Percentiles rank a stretch among this genome's conserved stretches.
phyloP scores from a whole-genome alignment of 2,888 invertebrate genomes.

The Tachystola acroxantha region DNA sequence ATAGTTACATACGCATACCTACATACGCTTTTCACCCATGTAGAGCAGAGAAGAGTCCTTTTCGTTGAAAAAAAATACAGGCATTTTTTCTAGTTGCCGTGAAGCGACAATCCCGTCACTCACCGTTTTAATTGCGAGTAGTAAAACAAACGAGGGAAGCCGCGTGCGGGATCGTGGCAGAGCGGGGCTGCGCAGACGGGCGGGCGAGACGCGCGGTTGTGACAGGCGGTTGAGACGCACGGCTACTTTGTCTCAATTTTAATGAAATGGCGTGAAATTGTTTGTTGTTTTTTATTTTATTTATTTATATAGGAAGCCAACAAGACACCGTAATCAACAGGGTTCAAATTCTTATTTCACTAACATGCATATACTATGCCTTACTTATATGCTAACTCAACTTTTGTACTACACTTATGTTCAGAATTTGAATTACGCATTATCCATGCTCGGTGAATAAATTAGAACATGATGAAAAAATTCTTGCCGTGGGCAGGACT shows the following conservation, averaged over 20 bases:
- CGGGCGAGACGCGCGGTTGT: conserved; percentile 15
- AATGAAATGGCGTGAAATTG: conserved; percentile 5
- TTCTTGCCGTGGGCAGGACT: too few relatives aligned
- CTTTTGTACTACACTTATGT: too few relatives aligned
- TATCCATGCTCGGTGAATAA: too few relatives aligned
- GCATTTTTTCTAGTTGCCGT: conserved; percentile 4
- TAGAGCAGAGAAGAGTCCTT: not conserved
- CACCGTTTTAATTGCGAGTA: conserved; percentile 73
- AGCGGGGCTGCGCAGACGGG: conserved; percentile 33
- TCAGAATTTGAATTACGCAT: too few relatives aligned
- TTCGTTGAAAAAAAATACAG: conserved; percentile 1
- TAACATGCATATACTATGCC: too few relatives aligned
- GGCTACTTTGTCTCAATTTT: conserved; percentile 10
- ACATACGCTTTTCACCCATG: not conserved
- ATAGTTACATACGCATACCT: not conserved
- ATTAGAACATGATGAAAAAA: too few relatives aligned
- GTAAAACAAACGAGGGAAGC: conserved; percentile 66
- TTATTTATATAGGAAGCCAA: too few relatives aligned
- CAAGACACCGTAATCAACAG: too few relatives aligned
- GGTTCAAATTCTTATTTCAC: too few relatives aligned
- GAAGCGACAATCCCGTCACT: conserved; percentile 71
- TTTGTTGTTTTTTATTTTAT: too few relatives aligned
- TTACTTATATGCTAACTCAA: too few relatives aligned
- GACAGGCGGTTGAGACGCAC: not conserved
- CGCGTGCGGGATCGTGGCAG: conserved; percentile 34